Base-by-base conservation (phyloP, 2,797 vertebrate species). In the Gephyroberyx darwinii region DNA sequence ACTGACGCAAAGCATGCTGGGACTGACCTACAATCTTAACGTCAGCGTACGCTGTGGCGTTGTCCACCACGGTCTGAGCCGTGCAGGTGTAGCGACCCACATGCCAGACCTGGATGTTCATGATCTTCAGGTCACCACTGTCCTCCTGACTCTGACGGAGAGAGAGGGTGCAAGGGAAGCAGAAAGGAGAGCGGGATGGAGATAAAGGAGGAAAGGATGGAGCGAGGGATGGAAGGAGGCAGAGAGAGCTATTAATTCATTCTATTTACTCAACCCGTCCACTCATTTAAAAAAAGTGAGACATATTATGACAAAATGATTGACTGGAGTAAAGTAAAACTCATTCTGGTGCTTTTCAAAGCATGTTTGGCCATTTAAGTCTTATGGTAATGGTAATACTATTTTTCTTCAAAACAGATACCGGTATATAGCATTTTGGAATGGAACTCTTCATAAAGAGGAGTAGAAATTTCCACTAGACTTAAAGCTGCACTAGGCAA, bases 41-140 rank as follows among this genome's bases (percentile, higher is more conserved):
- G 82, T 97, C 96, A 30, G 96, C 96, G 0, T 95, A 95, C 7
- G 95, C 96, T 0, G 93, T 94, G 50, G 96, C 94, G 10, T 93
- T 98, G 90, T 99, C 98, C 84, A 99, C 98, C 47, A 97, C 98
- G 0, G 97, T 98, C 91, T 98, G 96, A 30, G 98, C 95, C 0
- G 95, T 97, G 88, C 98, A 99, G 0, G 78, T 96, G 86, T 99
- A 99, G 70, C 95, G 95, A 55, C 98, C 98, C 0, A 96, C 95
- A 0, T 99, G 98, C 74, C 92, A 94, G 68, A 98, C 92, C 85
- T 98, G 96, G 5, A 90, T 93, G 0, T 97, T 96, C 69, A 94
- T 94, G 81, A 99, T 98, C 69, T 93, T 90, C 70, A 99, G 93
- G 45, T 98, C 95, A 33, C 98, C 96, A 0, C 93, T 94, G 73